phyloP scores from a whole-genome alignment of 2,113 vertebrate species.

The Emydocephalus ijimae region DNA sequence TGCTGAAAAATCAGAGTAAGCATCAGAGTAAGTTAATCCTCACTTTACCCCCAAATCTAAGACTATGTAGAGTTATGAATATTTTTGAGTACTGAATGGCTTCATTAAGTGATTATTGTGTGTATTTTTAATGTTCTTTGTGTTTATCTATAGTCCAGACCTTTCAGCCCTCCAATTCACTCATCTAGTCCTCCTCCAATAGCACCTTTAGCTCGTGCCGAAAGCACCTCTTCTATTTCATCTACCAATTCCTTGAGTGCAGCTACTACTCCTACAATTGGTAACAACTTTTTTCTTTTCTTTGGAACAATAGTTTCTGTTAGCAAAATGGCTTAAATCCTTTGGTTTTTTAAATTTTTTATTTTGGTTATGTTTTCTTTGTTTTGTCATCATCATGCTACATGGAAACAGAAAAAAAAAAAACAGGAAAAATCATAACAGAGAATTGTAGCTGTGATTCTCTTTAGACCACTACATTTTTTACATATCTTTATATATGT shows the following conservation, averaged over 20 bases:
- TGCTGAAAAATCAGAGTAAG: neutral
- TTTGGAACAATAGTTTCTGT: conserved; percentile 35
- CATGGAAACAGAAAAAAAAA: conserved; percentile 43
- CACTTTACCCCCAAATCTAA: neutral
- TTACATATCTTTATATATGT: neutral
- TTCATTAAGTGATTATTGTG: neutral
- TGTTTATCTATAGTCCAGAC: conserved; percentile 79
- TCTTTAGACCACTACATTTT: neutral
- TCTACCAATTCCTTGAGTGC: conserved; percentile 93
- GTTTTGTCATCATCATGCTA: accelerated
- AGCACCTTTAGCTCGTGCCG: conserved; percentile 91
- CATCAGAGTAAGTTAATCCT: neutral
- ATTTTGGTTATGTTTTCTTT: neutral
- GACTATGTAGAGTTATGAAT: neutral
- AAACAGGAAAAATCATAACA: neutral
- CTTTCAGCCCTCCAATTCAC: conserved; percentile 92
- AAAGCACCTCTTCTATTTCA: conserved; percentile 96
- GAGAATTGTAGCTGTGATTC: neutral
- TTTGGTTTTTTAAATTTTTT: conserved; percentile 19
- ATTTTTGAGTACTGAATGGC: neutral
- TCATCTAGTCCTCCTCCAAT: conserved; percentile 93
- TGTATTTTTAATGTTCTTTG: conserved; percentile 51
- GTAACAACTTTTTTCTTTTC: conserved; percentile 72
- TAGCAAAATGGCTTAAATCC: conserved; percentile 37
- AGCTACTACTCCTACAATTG: conserved; percentile 94